These are phyloP conservation scores for Lerista edwardsae DNA, from an alignment of 2,797 vertebrate genomes.

Conservation along the genomic window DNA sequence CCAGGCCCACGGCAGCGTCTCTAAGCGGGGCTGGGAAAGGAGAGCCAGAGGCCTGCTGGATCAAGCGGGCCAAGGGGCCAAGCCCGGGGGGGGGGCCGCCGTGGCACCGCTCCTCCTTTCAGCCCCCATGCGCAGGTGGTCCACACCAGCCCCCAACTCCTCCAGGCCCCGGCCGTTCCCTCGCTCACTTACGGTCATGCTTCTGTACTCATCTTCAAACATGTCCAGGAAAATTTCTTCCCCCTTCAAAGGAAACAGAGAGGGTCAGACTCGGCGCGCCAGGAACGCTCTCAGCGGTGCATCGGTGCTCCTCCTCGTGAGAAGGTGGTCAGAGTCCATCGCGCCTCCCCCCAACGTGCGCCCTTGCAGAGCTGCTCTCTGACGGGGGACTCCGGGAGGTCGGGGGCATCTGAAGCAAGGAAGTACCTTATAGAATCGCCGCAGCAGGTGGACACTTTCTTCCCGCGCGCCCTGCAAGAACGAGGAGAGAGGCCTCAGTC, in stretches of 20 bases:
- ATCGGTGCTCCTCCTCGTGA: constrained; percentile 47
- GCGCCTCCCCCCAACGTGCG: background rate
- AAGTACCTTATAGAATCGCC: constrained; percentile 92
- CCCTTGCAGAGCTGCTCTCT: background rate
- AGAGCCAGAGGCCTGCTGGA: too few relatives aligned
- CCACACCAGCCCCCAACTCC: background rate
- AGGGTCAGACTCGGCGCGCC: background rate
- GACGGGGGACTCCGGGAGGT: too few relatives aligned
- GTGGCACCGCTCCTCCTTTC: too few relatives aligned
- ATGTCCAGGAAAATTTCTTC: constrained; percentile 99
- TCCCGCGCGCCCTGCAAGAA: constrained; percentile 90
- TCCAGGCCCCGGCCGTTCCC: background rate
- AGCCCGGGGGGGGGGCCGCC: too few relatives aligned
- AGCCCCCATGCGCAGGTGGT: background rate
- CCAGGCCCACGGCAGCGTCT: too few relatives aligned
- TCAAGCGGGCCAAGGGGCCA: too few relatives aligned
- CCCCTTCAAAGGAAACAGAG: constrained; percentile 80
- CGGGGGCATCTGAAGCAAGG: too few relatives aligned
- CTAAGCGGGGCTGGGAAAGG: too few relatives aligned
- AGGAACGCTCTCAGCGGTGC: background rate
- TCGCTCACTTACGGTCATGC: constrained; percentile 89
- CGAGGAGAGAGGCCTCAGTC: background rate
- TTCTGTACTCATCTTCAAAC: constrained; percentile 98
- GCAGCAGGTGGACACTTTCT: constrained; percentile 93
- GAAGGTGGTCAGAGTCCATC: constrained; percentile 54